Evolutionary conservation across 1,140 invertebrate species (phyloP), one percentile per base, ranked within the genome.

Genomic region (Neomicropteryx cornuta): DNA sequence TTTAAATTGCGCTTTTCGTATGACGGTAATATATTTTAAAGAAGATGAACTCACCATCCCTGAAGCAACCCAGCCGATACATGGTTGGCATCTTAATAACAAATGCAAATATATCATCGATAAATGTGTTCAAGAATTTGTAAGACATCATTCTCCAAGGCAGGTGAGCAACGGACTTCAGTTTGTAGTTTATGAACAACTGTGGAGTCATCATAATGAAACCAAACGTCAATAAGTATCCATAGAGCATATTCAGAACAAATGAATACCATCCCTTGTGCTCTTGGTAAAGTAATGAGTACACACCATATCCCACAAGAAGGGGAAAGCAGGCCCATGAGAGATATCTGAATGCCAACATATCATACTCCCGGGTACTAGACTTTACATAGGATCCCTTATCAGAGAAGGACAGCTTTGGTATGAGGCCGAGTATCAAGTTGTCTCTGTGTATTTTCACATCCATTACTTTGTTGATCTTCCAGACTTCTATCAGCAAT

Each of bases 121-220:
- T 98, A 57, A 99, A 99, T 2, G 96, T 99, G 60, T 99, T 99
- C n/a, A 99, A 75, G 58, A 96, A 97, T 73, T 99, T 99, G 56
- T 99, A 99, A 10, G 93, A 95, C 76, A 99, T 81, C 95, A 98
- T 99, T 37, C 96, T 73, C 95, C 96, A 99, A 3, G 96, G 96
- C 42, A 99, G 69, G 72, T 99, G 96, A 6, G 96, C 96, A 0
- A 99, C 95, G 14, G 94, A 98, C 59, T 99, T 98, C 30, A 99
- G 59, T 68, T 99, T 99, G 61, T 99, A 99, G 64, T 99, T 99
- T 42, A 99, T 99, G 55, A 99, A 99, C 30, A 99, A 62, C 59
- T 98, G 95, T 5, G 96, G 95, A 4, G 95, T 99, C 96, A 99
- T 99, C 90, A 97, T 95, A 34, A 99, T 99, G 55, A 99, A 99